A percentile compares a stretch with the other conserved stretches of the same genome.
These are phyloP conservation scores for Bufo gargarizans DNA, from an alignment of 2,113 vertebrate species.

Conservation along the genomic window DNA sequence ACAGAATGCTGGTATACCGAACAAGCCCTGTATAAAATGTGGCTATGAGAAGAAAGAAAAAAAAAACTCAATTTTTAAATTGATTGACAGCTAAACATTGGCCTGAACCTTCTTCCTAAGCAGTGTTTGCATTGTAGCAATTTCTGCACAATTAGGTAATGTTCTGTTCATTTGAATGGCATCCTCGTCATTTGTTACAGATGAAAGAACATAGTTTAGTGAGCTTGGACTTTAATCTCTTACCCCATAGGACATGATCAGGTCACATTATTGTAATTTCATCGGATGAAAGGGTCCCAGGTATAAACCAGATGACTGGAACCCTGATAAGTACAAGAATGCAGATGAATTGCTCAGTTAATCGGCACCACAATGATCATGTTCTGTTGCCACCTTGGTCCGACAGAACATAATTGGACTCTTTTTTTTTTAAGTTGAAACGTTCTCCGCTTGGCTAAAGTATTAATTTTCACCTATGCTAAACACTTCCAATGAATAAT, in stretches of 20 bases:
- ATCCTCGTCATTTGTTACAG: slow-evolving; percentile 14
- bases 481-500: slow-evolving; percentile 67
- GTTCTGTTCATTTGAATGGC: slow-evolving; percentile 26
- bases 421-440: slow-evolving; percentile 45
- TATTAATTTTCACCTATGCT: slow-evolving; percentile 65
- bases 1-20: neutral
- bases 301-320: neutral
- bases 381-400: slow-evolving; percentile 45
- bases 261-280: slow-evolving; percentile 19
- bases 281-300: slow-evolving; percentile 6
- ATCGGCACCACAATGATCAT: slow-evolving; percentile 13
- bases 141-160: slow-evolving; percentile 37
- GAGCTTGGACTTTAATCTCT: neutral
- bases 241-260: slow-evolving; percentile 24
- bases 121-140: neutral
- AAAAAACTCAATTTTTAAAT: neutral
- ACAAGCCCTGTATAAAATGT: neutral
- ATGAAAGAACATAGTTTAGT: slow-evolving; percentile 1
- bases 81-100: slow-evolving; percentile 22
- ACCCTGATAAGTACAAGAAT: neutral
- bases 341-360: slow-evolving; percentile 28
- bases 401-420: slow-evolving; percentile 44
- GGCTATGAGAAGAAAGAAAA: neutral
- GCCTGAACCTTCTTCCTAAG: slow-evolving; percentile 10
- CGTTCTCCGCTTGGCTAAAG: slow-evolving; percentile 52